Percentiles rank a stretch among this genome's conserved stretches.
Conservation (phyloP, 92 coral and sea anemone species). For the Zoanthus solanderi region DNA sequence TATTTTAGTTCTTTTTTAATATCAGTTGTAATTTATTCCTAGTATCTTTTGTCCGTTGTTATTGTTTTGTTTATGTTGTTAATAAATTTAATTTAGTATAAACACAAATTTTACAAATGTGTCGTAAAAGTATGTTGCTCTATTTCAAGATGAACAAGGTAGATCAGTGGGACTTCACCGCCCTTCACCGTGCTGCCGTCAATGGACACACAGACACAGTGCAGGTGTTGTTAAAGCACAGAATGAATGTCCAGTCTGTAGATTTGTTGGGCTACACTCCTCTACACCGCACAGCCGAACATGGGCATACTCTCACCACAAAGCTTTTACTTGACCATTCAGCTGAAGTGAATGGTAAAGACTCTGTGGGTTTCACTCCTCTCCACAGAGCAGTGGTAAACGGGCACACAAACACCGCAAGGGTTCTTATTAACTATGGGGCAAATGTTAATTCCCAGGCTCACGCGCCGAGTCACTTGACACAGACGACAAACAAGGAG, state of each 20-base stretch:
- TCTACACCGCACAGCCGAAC: conserved; percentile 78
- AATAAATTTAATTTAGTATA: no score
- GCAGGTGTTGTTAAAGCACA: conserved; percentile 52
- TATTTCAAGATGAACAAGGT: conserved; percentile 41
- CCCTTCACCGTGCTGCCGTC: conserved; percentile 82
- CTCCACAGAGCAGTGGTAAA: conserved; percentile 74
- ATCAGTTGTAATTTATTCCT: no score
- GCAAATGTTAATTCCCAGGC: conserved; percentile 62
- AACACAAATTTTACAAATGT: neutral
- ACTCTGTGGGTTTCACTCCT: conserved; percentile 71
- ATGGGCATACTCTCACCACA: conserved; percentile 64
- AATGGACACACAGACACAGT: conserved; percentile 71
- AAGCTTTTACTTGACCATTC: conserved; percentile 61
- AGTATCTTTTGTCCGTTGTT: no score
- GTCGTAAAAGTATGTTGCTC: neutral
- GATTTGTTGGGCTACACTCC: conserved; percentile 81
- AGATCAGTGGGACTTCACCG: conserved; percentile 83
- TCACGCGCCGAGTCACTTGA: conserved; percentile 25
- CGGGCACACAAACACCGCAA: conserved; percentile 62
- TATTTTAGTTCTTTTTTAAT: neutral
- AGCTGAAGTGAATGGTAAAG: conserved; percentile 66
- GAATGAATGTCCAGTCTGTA: conserved; percentile 39
- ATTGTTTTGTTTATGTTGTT: no score
- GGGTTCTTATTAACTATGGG: conserved; percentile 64
- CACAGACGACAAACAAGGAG: neutral